These are phyloP conservation scores for Himalopsyche tibetana DNA, from an alignment of 2,888 invertebrate species.

Conservation along the genomic window DNA sequence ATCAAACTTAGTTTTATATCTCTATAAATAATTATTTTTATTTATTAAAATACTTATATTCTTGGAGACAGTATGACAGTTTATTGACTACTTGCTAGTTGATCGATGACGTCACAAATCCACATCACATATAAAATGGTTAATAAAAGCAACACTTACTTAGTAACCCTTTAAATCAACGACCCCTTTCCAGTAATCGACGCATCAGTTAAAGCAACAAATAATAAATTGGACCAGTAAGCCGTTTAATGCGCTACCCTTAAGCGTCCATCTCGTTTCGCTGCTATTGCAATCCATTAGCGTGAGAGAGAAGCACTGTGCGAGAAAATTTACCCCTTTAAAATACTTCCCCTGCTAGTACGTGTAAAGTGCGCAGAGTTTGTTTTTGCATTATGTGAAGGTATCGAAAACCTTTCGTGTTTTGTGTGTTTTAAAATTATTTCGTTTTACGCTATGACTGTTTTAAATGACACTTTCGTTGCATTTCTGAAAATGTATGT, in stretches of 20 bases:
- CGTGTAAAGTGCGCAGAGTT: slow-evolving; percentile 23
- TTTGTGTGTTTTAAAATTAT: too few species aligned
- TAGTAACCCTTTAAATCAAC: slow-evolving; percentile 6
- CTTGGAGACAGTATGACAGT: too few species aligned
- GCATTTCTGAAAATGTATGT: too few species aligned
- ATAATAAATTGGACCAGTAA: slow-evolving; percentile 63
- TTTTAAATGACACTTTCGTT: too few species aligned
- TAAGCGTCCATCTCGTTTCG: slow-evolving; percentile 45
- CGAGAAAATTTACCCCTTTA: slow-evolving; percentile 20
- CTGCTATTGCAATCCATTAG: slow-evolving; percentile 32
- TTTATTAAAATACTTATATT: too few species aligned
- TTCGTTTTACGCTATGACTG: too few species aligned
- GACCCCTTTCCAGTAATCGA: slow-evolving; percentile 42
- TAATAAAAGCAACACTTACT: neutral
- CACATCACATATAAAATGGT: slow-evolving; percentile 1
- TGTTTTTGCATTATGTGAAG: slow-evolving; percentile 4
- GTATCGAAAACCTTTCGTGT: neutral
- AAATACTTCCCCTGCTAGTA: neutral
- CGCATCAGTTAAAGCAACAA: slow-evolving; percentile 62
- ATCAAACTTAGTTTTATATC: too few species aligned
- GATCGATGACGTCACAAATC: neutral
- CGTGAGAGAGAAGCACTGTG: slow-evolving; percentile 46
- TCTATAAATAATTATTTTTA: too few species aligned
- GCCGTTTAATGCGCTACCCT: slow-evolving; percentile 8
- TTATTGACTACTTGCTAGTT: too few species aligned